Evolutionary conservation across 2,797 vertebrate genomes (phyloP), one percentile per base, ranked within the genome.

Genomic region (Characodon lateralis): DNA sequence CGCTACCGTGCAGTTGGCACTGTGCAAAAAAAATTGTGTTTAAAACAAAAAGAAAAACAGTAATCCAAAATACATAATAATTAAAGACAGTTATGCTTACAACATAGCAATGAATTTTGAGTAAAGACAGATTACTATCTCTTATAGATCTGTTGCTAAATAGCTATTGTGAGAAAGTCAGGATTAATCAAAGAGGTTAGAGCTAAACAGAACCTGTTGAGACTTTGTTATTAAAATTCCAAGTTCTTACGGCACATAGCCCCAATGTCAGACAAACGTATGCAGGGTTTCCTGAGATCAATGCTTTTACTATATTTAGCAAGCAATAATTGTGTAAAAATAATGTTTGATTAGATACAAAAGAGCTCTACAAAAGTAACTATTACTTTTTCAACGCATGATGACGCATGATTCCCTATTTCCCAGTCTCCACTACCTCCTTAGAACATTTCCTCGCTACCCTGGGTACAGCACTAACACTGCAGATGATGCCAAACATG

Each of bases 401-500:
- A 46, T 69, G 28, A 28, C 28, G 28, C 28, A 28, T 28, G 13
- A 68, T 46, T 69, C 66, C 46, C 41, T 46, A 78, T 70, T 8
- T 85, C 83, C 80, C 59, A 43, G 65, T 35, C n/a, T 78, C 0
- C n/a, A 75, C 71, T 66, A 66, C 74, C 73, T 72, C 72, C 71
- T 81, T 61, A 59, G 78, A 78, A 83, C 74, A 82, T 86, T 83
- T 88, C 77, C 87, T 72, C 81, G 18, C 74, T 65, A 68, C 74
- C 50, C 73, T 6, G 3, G 76, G 83, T 86, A 78, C 73, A 73
- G 76, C 77, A 77, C 76, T 88, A 89, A 89, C 85, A 83, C 87
- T 89, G 78, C 81, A 87, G 51, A 68, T 58, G 75, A 82, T 65
- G 75, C 59, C 77, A 35, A 79, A 85, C 79, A 59, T 92, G 94